phyloP scores from a whole-genome alignment of 2,888 invertebrate genomes.

The Perithous albicinctus region DNA sequence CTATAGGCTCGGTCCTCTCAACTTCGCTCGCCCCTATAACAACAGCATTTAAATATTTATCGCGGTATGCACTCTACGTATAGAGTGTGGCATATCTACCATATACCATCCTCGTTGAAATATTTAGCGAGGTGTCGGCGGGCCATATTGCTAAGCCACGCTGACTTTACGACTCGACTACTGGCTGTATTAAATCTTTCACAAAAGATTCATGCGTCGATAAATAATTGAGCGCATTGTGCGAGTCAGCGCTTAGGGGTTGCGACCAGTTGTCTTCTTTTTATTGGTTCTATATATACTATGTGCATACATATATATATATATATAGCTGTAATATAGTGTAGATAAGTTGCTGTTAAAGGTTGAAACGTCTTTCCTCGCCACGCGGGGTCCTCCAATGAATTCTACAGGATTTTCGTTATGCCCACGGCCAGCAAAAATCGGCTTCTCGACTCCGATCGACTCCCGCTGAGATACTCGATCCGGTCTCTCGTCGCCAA shows the following conservation, averaged over 20 bases:
- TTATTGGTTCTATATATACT: conserved; percentile 6
- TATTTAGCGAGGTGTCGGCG: conserved; percentile 69
- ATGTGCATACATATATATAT: no score
- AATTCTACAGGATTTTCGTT: conserved; percentile 71
- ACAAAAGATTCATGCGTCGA: conserved; percentile 70
- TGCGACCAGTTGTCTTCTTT: conserved; percentile 43
- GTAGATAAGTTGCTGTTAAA: conserved; percentile 6
- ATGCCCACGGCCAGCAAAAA: conserved; percentile 70
- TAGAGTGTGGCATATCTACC: conserved; percentile 29
- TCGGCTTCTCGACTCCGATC: conserved; percentile 69
- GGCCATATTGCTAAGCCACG: conserved; percentile 60
- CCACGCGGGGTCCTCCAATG: conserved; percentile 70
- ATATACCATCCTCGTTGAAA: conserved; percentile 62
- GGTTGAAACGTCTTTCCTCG: conserved; percentile 53
- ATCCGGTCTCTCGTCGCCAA: conserved; percentile 57
- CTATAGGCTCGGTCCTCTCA: background rate
- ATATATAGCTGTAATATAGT: background rate
- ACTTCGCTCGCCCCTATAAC: background rate
- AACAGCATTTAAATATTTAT: conserved; percentile 33
- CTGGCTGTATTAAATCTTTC: conserved; percentile 70
- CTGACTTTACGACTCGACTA: conserved; percentile 70
- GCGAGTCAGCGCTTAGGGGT: conserved; percentile 45
- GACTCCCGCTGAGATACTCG: conserved; percentile 75
- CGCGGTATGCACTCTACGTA: conserved; percentile 13
- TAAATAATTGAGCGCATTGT: conserved; percentile 71